Percentiles rank a stretch among this genome's conserved stretches.
These are phyloP conservation scores for Drosophila malerkotliana DNA, from an alignment of 1,140 invertebrate species.

Conservation along the genomic window DNA sequence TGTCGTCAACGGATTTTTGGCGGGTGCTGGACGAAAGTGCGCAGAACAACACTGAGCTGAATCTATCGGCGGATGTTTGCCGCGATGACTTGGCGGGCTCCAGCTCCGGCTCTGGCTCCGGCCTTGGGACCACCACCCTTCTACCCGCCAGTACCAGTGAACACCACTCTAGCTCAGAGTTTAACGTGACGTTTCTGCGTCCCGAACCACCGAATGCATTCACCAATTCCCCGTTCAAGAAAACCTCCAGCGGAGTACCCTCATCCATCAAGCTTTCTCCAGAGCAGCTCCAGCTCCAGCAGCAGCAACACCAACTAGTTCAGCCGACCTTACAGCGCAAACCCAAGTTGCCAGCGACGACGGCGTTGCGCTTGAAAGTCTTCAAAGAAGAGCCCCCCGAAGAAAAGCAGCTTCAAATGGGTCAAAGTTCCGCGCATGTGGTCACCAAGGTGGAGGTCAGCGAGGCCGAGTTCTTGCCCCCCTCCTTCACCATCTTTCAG, in stretches of 20 bases:
- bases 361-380: constrained; percentile 62
- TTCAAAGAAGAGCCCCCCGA: constrained; percentile 67
- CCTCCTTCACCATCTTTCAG: constrained; percentile 68
- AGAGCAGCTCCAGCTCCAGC: constrained; percentile 50
- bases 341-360: constrained; percentile 56
- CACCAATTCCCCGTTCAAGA: constrained; percentile 72
- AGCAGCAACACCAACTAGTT: constrained; percentile 21
- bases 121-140: constrained; percentile 7
- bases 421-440: constrained; percentile 8
- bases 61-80: constrained; percentile 55
- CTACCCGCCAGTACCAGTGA: constrained; percentile 41
- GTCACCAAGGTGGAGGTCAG: constrained; percentile 61
- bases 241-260: constrained; percentile 33
- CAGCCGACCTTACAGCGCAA: constrained; percentile 54
- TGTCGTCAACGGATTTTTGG: constrained; percentile 82
- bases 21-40: constrained; percentile 78
- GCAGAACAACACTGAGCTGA: constrained; percentile 71
- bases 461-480: constrained; percentile 55
- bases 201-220: constrained; percentile 72
- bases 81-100: constrained; percentile 48
- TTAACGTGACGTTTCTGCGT: constrained; percentile 65
- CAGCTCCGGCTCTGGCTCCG: constrained; percentile 42
- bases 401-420: constrained; percentile 24
- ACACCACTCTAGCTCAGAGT: constrained; percentile 60
- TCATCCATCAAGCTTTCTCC: constrained; percentile 49